A percentile compares a stretch with the other conserved stretches of the same genome.
These are phyloP conservation scores for Mugil cephalus DNA, from an alignment of 2,113 vertebrate species.

Conservation along the genomic window DNA sequence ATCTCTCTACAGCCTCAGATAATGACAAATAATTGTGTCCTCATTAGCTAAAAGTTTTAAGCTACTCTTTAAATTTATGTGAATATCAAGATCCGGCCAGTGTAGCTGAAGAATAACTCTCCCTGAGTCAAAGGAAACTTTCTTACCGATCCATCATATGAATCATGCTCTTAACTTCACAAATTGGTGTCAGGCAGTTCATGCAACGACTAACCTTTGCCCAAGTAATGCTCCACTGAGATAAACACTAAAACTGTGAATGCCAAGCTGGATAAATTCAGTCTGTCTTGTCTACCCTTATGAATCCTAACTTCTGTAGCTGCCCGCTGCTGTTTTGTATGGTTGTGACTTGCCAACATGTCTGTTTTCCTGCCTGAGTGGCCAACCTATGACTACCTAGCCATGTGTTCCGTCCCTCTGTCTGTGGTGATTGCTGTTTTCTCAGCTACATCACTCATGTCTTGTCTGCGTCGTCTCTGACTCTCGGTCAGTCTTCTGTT, in stretches of 20 bases:
- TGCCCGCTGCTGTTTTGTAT: slow-evolving; percentile 37
- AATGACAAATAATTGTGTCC: background rate
- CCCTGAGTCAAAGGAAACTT: background rate
- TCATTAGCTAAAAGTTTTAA: background rate
- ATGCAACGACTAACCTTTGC: slow-evolving; percentile 14
- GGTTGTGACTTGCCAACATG: background rate
- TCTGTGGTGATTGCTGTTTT: slow-evolving; percentile 37
- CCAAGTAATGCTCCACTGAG: background rate
- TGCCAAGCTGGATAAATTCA: slow-evolving; percentile 35
- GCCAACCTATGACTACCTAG: slow-evolving; percentile 29
- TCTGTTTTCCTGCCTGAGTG: slow-evolving; percentile 38
- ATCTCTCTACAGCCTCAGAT: background rate
- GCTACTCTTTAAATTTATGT: background rate
- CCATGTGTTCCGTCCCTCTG: slow-evolving; percentile 60
- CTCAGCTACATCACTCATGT: slow-evolving; percentile 45
- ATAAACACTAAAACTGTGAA: slow-evolving; percentile 26
- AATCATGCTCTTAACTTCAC: slow-evolving; percentile 18
- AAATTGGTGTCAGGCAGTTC: slow-evolving; percentile 8
- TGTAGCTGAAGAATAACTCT: background rate
- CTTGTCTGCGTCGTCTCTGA: slow-evolving; percentile 28
- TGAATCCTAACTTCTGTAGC: slow-evolving; percentile 44
- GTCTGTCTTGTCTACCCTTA: slow-evolving; percentile 31
- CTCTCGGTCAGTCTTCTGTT: slow-evolving; percentile 21
- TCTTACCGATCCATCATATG: slow-evolving; percentile 3
- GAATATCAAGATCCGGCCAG: background rate